Percentiles rank a stretch among this genome's conserved stretches.
These are phyloP conservation scores for Calcarius lapponicus DNA, from an alignment of 2,797 vertebrate genomes.

Conservation along the genomic window DNA sequence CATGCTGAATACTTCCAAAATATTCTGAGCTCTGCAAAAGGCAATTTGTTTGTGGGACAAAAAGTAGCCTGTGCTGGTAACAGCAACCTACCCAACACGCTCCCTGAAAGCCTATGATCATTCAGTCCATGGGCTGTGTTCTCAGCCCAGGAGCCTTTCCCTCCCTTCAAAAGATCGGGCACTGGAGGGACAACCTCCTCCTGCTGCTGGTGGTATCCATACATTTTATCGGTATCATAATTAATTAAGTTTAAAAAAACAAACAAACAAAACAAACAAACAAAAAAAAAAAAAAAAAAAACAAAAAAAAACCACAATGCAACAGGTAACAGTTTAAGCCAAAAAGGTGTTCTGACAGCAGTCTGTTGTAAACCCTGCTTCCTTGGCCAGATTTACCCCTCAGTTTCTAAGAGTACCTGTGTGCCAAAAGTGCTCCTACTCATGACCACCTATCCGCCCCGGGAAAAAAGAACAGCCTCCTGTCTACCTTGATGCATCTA, in stretches of 20 bases:
- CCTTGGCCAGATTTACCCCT: neutral
- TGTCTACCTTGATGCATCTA: neutral
- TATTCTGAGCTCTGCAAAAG: neutral
- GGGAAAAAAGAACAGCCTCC: neutral
- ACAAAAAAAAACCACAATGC: no score
- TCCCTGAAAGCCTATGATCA: neutral
- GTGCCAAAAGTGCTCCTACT: neutral
- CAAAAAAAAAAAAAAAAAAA: no score
- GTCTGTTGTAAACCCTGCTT: neutral
- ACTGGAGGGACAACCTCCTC: neutral
- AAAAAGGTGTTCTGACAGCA: neutral
- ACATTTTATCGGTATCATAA: neutral
- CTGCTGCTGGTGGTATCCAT: neutral
- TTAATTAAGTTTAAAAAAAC: neutral
- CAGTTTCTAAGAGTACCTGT: neutral
- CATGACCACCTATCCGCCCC: accelerated
- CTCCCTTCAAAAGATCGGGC: neutral
- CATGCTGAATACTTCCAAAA: neutral
- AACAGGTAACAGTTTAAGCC: neutral
- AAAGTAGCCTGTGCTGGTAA: neutral
- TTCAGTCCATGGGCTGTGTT: accelerated
- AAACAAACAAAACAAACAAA: no score
- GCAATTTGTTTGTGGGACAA: neutral
- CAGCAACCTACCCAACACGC: neutral
- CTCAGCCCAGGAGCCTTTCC: neutral